Evolutionary conservation across 1,140 invertebrate genomes (phyloP).

Genomic region (Cyclargus thomasi): DNA sequence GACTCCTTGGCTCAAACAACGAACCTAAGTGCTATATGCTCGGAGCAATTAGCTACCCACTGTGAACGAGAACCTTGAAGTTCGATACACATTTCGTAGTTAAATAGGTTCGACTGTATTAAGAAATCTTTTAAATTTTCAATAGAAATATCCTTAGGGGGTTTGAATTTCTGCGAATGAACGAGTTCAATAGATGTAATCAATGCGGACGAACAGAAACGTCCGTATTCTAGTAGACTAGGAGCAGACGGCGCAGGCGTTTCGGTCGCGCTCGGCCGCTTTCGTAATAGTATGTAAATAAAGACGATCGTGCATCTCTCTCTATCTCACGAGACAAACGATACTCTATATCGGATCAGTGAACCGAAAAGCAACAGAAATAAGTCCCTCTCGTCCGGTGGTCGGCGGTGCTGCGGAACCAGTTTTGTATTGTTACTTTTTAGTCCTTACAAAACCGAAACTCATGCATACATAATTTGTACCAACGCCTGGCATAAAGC

Average conservation of each 20-base stretch:
- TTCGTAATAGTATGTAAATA: slow-evolving; percentile 34
- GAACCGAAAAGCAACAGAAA: slow-evolving; percentile 70
- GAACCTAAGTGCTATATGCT: slow-evolving; percentile 6
- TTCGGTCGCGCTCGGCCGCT: slow-evolving; percentile 38
- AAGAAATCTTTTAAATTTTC: neutral
- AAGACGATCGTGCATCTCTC: slow-evolving; percentile 30
- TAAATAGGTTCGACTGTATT: neutral
- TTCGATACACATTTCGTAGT: slow-evolving; percentile 18
- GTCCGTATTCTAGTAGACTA: slow-evolving; percentile 35
- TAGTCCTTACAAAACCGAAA: slow-evolving; percentile 56
- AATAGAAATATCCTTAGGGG: neutral
- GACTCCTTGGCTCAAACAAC: slow-evolving; percentile 12
- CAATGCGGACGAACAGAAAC: slow-evolving; percentile 58
- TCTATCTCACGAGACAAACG: slow-evolving; percentile 38
- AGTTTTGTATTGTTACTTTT: slow-evolving; percentile 62
- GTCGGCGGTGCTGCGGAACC: slow-evolving; percentile 43
- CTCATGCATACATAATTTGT: slow-evolving; percentile 59
- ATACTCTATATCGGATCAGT: slow-evolving; percentile 61
- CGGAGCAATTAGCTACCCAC: slow-evolving; percentile 6
- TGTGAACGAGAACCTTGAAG: slow-evolving; percentile 21
- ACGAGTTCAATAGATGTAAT: slow-evolving; percentile 24
- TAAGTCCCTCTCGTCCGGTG: slow-evolving; percentile 58
- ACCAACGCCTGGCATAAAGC: slow-evolving; percentile 16
- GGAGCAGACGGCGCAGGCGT: slow-evolving; percentile 40
- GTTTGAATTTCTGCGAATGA: neutral